Percentiles rank a stretch among this genome's conserved stretches.
Evolutionary conservation across 1,140 invertebrate species (phyloP).

Genomic region (Potamilus streckersoni): DNA sequence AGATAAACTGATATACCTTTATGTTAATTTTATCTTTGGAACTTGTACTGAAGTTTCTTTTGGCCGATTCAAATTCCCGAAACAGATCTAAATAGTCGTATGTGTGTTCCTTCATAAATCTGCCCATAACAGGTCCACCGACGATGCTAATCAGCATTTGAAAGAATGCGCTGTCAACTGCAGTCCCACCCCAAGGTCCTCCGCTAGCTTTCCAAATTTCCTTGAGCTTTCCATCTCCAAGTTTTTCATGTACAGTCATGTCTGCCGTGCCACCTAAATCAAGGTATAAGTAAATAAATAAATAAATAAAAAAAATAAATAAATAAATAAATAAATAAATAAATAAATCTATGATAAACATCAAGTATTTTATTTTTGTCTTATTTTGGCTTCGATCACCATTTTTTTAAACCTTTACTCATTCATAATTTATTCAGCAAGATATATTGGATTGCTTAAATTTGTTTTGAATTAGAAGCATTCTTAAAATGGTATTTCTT

Average conservation of each 20-base stretch:
- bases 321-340: constrained; percentile 63
- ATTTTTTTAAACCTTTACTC: too few relatives aligned
- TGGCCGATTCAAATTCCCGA: constrained; percentile 15
- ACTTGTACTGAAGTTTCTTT: constrained; percentile 5
- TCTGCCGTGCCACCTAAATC: constrained; percentile 22
- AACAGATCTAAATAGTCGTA: constrained; percentile 14
- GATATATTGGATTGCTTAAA: too few relatives aligned
- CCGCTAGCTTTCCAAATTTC: constrained; percentile 23
- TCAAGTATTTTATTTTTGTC: too few relatives aligned
- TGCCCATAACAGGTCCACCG: neutral
- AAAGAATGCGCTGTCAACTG: constrained; percentile 12
- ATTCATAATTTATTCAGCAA: too few relatives aligned
- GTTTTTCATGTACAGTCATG: constrained; percentile 6
- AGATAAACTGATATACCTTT: neutral
- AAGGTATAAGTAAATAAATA: neutral
- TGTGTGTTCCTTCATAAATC: constrained; percentile 6
- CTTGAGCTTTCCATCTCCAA: neutral
- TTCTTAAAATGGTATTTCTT: too few relatives aligned
- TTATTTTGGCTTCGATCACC: too few relatives aligned
- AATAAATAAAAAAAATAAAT: neutral
- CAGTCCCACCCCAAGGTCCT: constrained; percentile 23
- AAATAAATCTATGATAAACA: constrained; percentile 43
- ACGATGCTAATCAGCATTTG: constrained; percentile 1
- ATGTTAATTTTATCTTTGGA: neutral
- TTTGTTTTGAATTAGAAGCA: too few relatives aligned